Evolutionary conservation across 2,113 vertebrate genomes (phyloP).

Genomic region (Amazona vittata): DNA sequence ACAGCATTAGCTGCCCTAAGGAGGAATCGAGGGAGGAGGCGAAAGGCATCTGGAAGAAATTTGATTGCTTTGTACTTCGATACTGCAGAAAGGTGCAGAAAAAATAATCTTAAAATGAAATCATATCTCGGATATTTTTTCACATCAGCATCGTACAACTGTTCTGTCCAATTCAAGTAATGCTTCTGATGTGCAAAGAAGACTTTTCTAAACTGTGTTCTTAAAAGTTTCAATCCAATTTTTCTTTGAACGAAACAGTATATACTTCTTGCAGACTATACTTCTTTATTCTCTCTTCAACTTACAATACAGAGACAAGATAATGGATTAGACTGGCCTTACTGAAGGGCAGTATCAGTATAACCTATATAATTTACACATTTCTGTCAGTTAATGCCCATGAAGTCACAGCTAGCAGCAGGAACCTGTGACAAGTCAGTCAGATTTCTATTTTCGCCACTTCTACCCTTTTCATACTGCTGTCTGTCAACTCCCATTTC

Average conservation of each 20-base stretch:
- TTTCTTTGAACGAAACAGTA: neutral
- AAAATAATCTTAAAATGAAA: neutral
- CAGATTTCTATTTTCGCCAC: slow-evolving; percentile 24
- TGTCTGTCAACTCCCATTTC: slow-evolving; percentile 46
- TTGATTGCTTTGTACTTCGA: neutral
- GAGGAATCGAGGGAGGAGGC: rapidly evolving
- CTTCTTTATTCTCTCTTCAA: neutral
- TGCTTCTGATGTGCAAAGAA: neutral
- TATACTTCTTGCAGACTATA: neutral
- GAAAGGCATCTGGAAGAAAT: neutral
- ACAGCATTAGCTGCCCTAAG: neutral
- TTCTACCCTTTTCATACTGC: slow-evolving; percentile 44
- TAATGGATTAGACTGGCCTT: neutral
- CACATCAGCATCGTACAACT: neutral
- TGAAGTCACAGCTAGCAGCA: neutral
- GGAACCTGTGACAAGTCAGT: neutral
- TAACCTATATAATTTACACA: neutral
- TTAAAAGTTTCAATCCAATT: neutral
- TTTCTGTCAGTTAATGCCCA: neutral
- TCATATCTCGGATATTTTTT: neutral
- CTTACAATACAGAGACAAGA: neutral
- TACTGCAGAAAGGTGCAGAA: neutral
- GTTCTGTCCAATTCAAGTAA: neutral
- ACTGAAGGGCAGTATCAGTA: neutral
- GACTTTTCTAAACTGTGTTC: neutral